phyloP scores from a whole-genome alignment of 2,797 vertebrate genomes.

The Monodelphis domestica region DNA sequence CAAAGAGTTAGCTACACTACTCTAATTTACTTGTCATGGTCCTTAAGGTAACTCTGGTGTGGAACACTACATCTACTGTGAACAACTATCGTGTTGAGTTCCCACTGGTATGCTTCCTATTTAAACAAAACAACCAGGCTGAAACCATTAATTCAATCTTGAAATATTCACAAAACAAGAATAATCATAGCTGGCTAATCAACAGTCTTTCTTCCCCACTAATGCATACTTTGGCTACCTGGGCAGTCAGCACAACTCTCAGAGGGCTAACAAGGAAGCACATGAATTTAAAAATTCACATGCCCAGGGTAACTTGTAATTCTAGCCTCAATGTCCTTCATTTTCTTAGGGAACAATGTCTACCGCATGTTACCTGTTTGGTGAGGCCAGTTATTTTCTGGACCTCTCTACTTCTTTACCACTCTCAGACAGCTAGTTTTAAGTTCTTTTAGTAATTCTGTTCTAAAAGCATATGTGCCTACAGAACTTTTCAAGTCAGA shows the following conservation, averaged over 20 bases:
- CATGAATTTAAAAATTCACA: not conserved
- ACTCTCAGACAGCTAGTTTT: not conserved
- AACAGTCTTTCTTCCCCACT: not conserved
- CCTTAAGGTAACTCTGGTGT: not conserved
- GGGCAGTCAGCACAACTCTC: not conserved
- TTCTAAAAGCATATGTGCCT: not conserved
- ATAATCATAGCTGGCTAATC: not conserved
- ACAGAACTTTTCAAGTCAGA: not conserved
- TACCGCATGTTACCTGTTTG: not conserved
- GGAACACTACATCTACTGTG: not conserved
- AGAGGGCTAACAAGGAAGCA: not conserved
- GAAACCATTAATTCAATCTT: not conserved
- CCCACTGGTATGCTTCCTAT: not conserved
- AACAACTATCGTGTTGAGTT: not conserved
- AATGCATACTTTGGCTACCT: not conserved
- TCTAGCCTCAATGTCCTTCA: not conserved
- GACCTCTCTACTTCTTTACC: not conserved
- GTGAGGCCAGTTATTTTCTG: not conserved
- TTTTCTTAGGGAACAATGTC: not conserved
- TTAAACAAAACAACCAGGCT: not conserved
- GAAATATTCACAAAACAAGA: not conserved
- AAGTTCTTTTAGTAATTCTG: not conserved
- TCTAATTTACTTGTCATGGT: not conserved
- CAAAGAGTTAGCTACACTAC: not conserved
- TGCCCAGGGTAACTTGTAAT: not conserved